Conservation (phyloP, 2,797 vertebrate species). For the Falco cherrug region DNA sequence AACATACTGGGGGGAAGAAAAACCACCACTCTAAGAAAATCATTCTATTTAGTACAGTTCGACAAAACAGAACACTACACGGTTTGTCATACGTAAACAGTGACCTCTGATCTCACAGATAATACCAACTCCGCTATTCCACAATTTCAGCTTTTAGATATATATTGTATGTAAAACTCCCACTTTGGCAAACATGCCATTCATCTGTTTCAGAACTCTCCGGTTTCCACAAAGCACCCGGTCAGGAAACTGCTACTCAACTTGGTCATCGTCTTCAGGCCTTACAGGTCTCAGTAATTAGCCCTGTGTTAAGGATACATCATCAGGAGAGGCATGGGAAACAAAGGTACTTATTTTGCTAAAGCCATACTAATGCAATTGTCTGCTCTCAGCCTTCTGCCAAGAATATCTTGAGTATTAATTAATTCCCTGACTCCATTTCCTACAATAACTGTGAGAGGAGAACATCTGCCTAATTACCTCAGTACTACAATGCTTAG, state of each 20-base stretch:
- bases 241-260: not conserved
- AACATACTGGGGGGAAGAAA: not conserved
- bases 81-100: not conserved
- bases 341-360: not conserved
- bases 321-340: not conserved
- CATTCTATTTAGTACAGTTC: not conserved
- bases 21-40: not conserved
- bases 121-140: not conserved
- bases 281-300: not conserved
- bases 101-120: fast-evolving
- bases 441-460: not conserved
- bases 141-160: not conserved
- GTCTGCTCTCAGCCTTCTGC: not conserved
- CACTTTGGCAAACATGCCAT: fast-evolving
- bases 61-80: not conserved
- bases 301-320: not conserved
- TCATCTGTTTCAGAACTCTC: not conserved
- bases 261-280: not conserved
- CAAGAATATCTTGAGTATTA: not conserved
- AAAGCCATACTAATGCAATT: not conserved
- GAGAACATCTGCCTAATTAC: not conserved
- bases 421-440: not conserved
- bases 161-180: not conserved
- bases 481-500: not conserved
- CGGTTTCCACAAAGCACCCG: not conserved